Evolutionary conservation across 92 coral and sea anemone genomes (phyloP).

Genomic region (Galaxea fascicularis): DNA sequence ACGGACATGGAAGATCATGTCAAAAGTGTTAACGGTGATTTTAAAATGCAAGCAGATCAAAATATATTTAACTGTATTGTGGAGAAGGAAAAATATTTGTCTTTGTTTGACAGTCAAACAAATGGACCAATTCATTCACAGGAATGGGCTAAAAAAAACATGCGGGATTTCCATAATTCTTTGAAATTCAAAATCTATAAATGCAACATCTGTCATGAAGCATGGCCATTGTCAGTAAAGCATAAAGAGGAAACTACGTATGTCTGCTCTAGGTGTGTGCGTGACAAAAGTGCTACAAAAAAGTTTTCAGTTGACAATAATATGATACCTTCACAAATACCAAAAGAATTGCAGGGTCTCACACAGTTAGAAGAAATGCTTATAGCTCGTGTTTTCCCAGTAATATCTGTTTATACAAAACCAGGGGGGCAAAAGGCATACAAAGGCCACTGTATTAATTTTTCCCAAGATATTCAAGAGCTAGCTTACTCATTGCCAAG

Average conservation of each 20-base stretch:
- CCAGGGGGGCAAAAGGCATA: conserved; percentile 37
- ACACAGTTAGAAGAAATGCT: no score
- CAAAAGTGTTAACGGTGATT: neutral
- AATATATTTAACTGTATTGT: conserved; percentile 1
- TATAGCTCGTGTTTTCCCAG: conserved; percentile 21
- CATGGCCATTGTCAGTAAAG: no score
- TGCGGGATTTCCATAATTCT: neutral
- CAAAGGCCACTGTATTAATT: conserved; percentile 70
- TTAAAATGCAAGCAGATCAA: conserved; percentile 6
- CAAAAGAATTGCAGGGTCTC: conserved; percentile 26
- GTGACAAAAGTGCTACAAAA: conserved; percentile 40
- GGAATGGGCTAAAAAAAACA: conserved; percentile 53
- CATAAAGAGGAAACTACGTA: neutral
- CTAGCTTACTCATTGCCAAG: conserved; percentile 54
- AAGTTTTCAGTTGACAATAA: conserved; percentile 15
- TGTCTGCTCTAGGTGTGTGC: conserved; percentile 18
- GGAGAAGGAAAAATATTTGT: conserved; percentile 43
- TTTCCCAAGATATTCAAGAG: conserved; percentile 55
- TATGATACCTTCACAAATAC: conserved; percentile 13
- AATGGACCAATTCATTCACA: conserved; percentile 52
- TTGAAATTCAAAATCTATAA: neutral
- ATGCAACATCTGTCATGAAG: no score
- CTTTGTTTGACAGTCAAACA: conserved; percentile 49
- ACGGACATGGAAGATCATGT: neutral
- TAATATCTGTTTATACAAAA: conserved; percentile 20